Base-by-base conservation (phyloP, 2,113 vertebrate species). In the Porphyrio hochstetteri region DNA sequence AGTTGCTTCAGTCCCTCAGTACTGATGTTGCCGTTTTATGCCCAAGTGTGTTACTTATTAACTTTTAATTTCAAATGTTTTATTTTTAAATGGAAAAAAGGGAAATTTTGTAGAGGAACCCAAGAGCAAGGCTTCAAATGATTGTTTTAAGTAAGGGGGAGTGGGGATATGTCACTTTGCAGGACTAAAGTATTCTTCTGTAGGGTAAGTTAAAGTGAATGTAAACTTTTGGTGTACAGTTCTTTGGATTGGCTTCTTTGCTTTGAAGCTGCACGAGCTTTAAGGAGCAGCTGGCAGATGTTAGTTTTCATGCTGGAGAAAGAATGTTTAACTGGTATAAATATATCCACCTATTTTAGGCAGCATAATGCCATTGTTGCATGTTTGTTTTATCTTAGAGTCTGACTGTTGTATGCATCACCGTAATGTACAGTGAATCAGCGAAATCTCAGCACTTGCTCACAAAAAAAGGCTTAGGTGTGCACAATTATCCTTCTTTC, bases 281-380 rank as follows among this genome's bases (percentile, higher is more conserved):
- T 71, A 75, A 77, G 69, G 55, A 0, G 0, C 59, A 93, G 70
- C 36, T 91, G 77, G 77, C 90, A 95, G 61, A 80, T 87, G 74
- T 63, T 91, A 8, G 21, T 89, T 86, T 86, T 85, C 68, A 19
- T 36, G 31, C 23, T 55, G 27, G 81, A 78, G 52, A 84, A 84
- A 81, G 70, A 87, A 40, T 52, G 35, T 86, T 91, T 57, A 55
- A 65, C 38, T 55, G 12, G 17, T 84, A 35, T 76, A 82, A 95
- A 92, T 90, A 79, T 36, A 84, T 69, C 86, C 57, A 67, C 42
- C 59, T 91, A 56, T 89, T 94, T 91, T 88, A 93, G 74, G 86
- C 95, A 93, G 46, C 28, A 24, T 40, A 80, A 74, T 93, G 63
- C 50, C 33, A 33, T 71, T 90, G 69, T 84, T 88, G 57, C 0